Conservation (phyloP, 2,113 vertebrate genomes). For the Platysternon megacephalum region DNA sequence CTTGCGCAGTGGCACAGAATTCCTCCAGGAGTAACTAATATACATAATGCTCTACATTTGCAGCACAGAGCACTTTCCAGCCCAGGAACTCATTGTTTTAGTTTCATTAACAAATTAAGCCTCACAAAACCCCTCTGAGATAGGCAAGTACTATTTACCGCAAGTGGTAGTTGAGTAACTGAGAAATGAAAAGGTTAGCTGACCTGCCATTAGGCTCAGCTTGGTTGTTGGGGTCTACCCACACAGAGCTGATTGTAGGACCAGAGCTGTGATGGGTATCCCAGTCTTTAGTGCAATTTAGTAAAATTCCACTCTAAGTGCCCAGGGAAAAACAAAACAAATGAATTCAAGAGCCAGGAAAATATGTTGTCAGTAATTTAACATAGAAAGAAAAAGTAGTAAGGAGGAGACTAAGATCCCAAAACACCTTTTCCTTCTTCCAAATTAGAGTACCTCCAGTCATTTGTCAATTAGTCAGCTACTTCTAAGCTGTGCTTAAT, state of each 20-base stretch:
- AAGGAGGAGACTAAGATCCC: slow-evolving; percentile 54
- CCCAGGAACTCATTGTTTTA: neutral
- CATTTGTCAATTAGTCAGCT: neutral
- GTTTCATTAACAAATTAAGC: slow-evolving; percentile 19
- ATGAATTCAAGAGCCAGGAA: slow-evolving; percentile 24
- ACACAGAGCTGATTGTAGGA: neutral
- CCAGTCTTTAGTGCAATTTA: neutral
- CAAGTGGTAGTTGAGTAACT: neutral
- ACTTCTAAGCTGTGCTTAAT: neutral
- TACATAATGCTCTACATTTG: slow-evolving; percentile 12
- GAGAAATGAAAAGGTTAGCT: slow-evolving; percentile 48
- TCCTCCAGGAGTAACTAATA: neutral
- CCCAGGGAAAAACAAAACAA: neutral
- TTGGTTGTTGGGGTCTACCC: neutral
- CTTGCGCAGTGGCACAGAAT: too few species aligned
- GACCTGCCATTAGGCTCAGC: neutral
- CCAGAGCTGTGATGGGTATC: neutral
- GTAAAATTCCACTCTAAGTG: slow-evolving; percentile 1
- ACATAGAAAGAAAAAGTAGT: slow-evolving; percentile 21
- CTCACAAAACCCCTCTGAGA: slow-evolving; percentile 27
- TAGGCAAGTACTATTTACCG: slow-evolving; percentile 38
- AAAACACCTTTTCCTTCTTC: slow-evolving; percentile 19
- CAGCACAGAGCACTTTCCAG: slow-evolving; percentile 7
- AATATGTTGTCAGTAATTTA: slow-evolving; percentile 12
- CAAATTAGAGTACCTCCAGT: neutral